phyloP scores from a whole-genome alignment of 2,113 vertebrate genomes.

The Anhinga rufa region DNA sequence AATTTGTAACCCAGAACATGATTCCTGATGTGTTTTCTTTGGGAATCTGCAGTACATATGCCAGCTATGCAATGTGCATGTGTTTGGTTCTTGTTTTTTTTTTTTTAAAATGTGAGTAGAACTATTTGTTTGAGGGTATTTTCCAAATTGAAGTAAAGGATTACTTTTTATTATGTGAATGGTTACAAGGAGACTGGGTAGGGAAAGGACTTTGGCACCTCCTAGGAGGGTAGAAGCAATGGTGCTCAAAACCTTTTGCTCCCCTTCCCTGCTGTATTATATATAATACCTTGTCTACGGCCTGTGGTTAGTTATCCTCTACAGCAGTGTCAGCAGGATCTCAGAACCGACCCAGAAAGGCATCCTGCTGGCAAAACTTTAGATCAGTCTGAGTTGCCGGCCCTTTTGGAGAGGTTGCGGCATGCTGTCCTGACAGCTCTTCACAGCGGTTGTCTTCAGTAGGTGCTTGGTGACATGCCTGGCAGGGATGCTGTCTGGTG shows the following conservation, averaged over 20 bases:
- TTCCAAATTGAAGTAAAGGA: neutral
- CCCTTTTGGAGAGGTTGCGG: neutral
- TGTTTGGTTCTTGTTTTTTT: neutral
- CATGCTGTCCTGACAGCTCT: neutral
- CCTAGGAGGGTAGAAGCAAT: neutral
- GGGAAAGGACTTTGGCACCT: neutral
- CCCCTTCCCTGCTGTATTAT: neutral
- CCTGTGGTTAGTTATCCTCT: neutral
- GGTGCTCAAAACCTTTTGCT: neutral
- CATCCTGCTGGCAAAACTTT: neutral
- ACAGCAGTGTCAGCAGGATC: neutral
- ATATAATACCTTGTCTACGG: fast-evolving
- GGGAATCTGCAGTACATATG: fast-evolving
- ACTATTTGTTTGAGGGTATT: neutral
- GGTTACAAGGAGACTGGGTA: neutral
- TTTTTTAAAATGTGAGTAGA: neutral
- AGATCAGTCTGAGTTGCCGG: neutral
- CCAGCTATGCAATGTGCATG: neutral
- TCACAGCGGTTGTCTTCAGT: neutral
- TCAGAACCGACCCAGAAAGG: neutral
- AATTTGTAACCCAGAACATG: neutral
- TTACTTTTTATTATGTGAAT: neutral
- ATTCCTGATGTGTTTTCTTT: neutral
- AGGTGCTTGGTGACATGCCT: neutral
- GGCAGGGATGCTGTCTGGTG: neutral